Percentiles rank a stretch among this genome's conserved stretches.
Conservation (phyloP, 2,113 vertebrate genomes). For the Varanus komodoensis region DNA sequence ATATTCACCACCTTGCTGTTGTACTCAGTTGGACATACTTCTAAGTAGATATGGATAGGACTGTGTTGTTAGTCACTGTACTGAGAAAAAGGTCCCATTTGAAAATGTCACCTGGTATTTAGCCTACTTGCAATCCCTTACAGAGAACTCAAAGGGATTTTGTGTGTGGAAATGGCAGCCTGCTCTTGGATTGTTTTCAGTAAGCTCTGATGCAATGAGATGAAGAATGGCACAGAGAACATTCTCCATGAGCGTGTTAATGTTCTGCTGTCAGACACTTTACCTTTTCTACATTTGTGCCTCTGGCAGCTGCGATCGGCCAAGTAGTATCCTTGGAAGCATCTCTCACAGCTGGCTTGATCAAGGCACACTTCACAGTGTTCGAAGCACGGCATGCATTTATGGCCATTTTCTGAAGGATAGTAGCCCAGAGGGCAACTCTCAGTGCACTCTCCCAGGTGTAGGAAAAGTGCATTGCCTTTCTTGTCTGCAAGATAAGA, state of each 20-base stretch:
- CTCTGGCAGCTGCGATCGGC: slow-evolving; percentile 78
- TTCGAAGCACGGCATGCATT: slow-evolving; percentile 80
- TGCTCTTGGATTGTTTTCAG: not conserved
- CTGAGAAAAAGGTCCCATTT: not conserved
- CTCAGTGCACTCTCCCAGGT: slow-evolving; percentile 81
- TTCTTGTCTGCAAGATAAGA: slow-evolving; percentile 77
- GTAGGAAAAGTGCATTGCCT: slow-evolving; percentile 77
- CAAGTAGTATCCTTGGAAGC: slow-evolving; percentile 76
- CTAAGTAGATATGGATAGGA: not conserved
- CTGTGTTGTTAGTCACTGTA: not conserved
- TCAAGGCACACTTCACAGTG: slow-evolving; percentile 82
- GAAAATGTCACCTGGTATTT: too few relatives aligned
- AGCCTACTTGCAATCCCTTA: too few relatives aligned
- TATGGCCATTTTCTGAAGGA: slow-evolving; percentile 54
- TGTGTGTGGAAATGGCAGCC: not conserved
- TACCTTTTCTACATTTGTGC: slow-evolving; percentile 83
- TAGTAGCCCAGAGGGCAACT: slow-evolving; percentile 81
- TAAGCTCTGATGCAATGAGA: not conserved
- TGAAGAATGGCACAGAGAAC: not conserved
- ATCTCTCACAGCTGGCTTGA: slow-evolving; percentile 78
- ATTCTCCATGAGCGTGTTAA: not conserved
- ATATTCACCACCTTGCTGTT: not conserved
- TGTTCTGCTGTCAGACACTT: not conserved
- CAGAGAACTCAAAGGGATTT: not conserved
- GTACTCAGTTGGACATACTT: not conserved